Percentiles rank a stretch among this genome's conserved stretches.
These are phyloP conservation scores for Exocentrus adspersus DNA, from an alignment of 2,888 invertebrate species.

Conservation along the genomic window DNA sequence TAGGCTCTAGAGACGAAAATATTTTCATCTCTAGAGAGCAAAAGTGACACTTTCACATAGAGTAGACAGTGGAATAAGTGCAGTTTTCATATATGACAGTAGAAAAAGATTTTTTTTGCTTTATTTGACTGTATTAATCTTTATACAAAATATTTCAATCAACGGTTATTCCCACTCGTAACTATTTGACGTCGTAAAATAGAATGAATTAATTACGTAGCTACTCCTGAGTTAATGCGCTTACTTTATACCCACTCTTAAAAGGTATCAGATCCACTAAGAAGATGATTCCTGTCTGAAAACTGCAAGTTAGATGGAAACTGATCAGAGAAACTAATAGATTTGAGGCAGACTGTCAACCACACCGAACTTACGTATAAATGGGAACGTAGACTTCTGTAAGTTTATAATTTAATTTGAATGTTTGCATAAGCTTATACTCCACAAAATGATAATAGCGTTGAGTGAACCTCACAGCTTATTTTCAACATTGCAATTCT, in stretches of 20 bases:
- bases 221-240: too few relatives aligned
- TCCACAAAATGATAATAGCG: slow-evolving; percentile 37
- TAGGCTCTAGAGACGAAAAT: too few relatives aligned
- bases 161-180: too few relatives aligned
- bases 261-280: not conserved
- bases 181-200: too few relatives aligned
- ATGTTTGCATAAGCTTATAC: slow-evolving; percentile 45
- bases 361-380: slow-evolving; percentile 41
- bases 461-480: slow-evolving; percentile 30
- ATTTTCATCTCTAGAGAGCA: too few relatives aligned
- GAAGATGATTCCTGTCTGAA: not conserved
- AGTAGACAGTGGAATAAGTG: too few relatives aligned
- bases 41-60: too few relatives aligned
- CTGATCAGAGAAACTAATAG: slow-evolving; percentile 32
- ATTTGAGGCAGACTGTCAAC: slow-evolving; percentile 36
- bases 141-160: too few relatives aligned
- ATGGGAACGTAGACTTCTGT: slow-evolving; percentile 44
- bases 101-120: too few relatives aligned
- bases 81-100: too few relatives aligned
- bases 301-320: slow-evolving; percentile 19
- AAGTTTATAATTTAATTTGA: slow-evolving; percentile 47
- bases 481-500: slow-evolving; percentile 27
- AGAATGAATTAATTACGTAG: too few relatives aligned
- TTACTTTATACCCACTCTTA: not conserved
- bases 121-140: too few relatives aligned